phyloP scores from a whole-genome alignment of 2,113 vertebrate species.

The Hippocampus barbouri region DNA sequence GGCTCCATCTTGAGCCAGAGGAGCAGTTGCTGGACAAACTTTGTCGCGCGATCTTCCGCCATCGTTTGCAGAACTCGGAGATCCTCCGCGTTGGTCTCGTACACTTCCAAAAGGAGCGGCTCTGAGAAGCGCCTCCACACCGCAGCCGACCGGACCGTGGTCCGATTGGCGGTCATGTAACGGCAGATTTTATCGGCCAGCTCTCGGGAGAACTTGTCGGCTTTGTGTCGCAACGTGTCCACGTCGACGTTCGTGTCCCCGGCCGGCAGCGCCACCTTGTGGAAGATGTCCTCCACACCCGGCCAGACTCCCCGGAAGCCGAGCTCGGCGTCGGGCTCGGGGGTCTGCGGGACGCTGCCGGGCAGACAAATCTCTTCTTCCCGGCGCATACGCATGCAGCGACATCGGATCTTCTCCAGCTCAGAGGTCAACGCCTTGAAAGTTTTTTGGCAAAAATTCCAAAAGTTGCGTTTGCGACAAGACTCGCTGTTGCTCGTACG shows the following conservation, averaged over 20 bases:
- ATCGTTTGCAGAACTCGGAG: neutral
- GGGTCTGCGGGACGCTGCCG: neutral
- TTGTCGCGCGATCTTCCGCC: neutral
- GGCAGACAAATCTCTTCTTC: neutral
- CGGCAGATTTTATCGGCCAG: neutral
- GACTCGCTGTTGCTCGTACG: neutral
- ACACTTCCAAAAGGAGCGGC: neutral
- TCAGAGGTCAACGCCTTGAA: neutral
- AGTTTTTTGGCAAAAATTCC: neutral
- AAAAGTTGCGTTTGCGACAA: conserved; percentile 1
- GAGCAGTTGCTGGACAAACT: conserved; percentile 4
- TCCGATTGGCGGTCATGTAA: neutral
- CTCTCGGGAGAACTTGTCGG: neutral
- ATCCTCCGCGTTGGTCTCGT: neutral
- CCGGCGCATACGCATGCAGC: neutral
- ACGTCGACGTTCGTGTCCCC: neutral
- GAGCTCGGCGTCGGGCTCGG: neutral
- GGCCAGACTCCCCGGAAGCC: neutral
- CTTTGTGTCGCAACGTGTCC: neutral
- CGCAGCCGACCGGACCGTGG: neutral
- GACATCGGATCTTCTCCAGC: neutral
- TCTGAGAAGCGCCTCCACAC: conserved; percentile 2
- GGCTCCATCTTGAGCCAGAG: conserved; percentile 12
- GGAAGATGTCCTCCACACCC: neutral
- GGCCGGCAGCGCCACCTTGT: neutral